Evolutionary conservation across 2,113 vertebrate genomes (phyloP).

Genomic region (rat (Rattus norvegicus)): DNA sequence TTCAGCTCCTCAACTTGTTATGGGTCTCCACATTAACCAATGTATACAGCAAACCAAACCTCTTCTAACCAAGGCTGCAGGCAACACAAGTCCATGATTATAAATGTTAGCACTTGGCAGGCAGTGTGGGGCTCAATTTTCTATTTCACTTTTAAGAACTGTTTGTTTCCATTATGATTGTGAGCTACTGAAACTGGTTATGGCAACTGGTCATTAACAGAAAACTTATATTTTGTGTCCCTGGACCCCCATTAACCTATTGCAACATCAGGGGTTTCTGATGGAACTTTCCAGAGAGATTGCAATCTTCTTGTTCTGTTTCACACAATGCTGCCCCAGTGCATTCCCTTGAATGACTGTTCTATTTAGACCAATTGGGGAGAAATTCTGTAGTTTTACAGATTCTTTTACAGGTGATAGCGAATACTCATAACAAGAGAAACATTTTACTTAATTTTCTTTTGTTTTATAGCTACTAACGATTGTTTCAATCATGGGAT

Average conservation of each 20-base stretch:
- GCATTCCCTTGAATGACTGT: background rate
- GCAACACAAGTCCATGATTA: background rate
- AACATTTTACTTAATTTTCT: background rate
- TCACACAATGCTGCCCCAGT: background rate
- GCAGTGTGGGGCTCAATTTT: background rate
- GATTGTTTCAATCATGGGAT: background rate
- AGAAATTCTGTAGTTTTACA: background rate
- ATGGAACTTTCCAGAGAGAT: background rate
- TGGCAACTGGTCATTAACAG: background rate
- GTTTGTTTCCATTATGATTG: background rate
- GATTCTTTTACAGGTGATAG: background rate
- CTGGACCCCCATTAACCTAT: background rate
- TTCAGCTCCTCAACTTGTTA: background rate
- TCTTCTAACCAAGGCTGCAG: background rate
- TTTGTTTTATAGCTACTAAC: background rate
- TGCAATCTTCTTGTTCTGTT: background rate
- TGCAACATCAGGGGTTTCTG: conserved; percentile 18
- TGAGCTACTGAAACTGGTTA: background rate
- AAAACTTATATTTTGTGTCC: background rate
- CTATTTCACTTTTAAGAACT: background rate
- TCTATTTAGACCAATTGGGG: background rate
- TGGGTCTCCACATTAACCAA: background rate
- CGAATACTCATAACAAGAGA: background rate
- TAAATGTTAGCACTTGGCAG: background rate
- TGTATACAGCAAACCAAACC: background rate